Base-by-base conservation (phyloP, 2,113 vertebrate genomes). In the Paradoxurus hermaphroditus region DNA sequence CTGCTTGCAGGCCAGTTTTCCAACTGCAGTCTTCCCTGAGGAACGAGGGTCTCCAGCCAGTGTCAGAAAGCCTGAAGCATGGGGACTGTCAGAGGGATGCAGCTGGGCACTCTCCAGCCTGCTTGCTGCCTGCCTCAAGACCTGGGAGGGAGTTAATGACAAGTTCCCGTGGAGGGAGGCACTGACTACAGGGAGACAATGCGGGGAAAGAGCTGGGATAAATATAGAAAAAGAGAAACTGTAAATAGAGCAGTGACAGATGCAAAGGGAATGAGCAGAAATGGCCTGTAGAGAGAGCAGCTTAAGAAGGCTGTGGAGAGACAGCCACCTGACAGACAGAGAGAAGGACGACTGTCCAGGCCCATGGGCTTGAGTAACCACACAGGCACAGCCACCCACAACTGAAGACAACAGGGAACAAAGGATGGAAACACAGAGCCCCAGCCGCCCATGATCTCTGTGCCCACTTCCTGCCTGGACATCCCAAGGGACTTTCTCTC, bases 181-280 rank as follows among this genome's bases (percentile, higher is more conserved):
- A 3, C 39, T 62, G 92, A 84, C 89, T 16, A 1, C 44, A 81
- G 85, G 84, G 86, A 97, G 93, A 97, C 97, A 96, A 97, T 84
- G 78, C 59, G 21, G 73, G 82, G 39, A 46, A 78, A 89, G 93
- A 82, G 56, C 87, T 31, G 72, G 70, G 96, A 96, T 96, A 96
- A 97, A 98, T 97, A 97, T 94, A 96, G 96, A 97, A 86, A 56
- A 93, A 73, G 59, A 86, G 93, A 95, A 93, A 85, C 97, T 96
- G 97, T 95, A 97, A 97, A 97, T 90, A 97, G 90, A 95, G 93
- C 23, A 0, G 63, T 96, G 96, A 97, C 95, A 86, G 84, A 95
- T 67, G 92, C 95, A 72, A 59, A 82, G 93, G 90, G 95, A 86
- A 68, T 14, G 27, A 79, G 86, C 68, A 65, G 97, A 67, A 90